Base-by-base conservation (phyloP, 2,888 invertebrate species). In the Herminia tarsipennalis region DNA sequence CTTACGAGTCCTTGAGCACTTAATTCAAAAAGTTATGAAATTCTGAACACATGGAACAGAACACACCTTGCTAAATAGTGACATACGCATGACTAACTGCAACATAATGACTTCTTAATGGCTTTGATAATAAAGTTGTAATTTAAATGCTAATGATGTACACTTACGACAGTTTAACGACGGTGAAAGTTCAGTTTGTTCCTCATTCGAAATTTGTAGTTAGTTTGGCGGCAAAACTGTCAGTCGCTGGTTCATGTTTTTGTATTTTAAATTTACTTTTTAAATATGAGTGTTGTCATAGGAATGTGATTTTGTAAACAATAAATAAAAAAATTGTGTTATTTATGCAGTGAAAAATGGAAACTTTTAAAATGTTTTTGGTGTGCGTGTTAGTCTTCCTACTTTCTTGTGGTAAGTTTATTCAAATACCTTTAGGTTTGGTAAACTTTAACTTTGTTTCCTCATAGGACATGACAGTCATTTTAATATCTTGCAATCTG, bases 221-320 rank as follows among this genome's bases (percentile, higher is more conserved):
- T 78, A 88, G 88, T 88, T 86, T 88, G 83, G 85, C 86, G 88
- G 81, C 67, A 85, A 86, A 84, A 60, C 48, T 55, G 35, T 35
- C 47, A 21, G 45, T 37, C 47, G 49, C 22, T 59, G 56, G 59
- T 62, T 41, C n/a, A 33, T 30, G 62, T 47, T 59, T 59, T 60
- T 32, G 14, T 43, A 43, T 54, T 54, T 36, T 24, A 24, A 51
- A 38, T 43, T 27, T 30, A 18, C 28, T 21, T 55, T 40, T 43
- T 29, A 28, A 43, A 48, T 3, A 45, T 53, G 25, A 34, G 45
- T 47, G 47, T 10, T 21, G 18, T 13, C 33, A 28, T 37, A 18
- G 13, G 8, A 27, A 40, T 38, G 24, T 40, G 18, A 18, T 36
- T 22, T 46, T 12, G 38, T 47, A 14, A 42, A 29, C 38, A 9